phyloP scores from a whole-genome alignment of 2,888 invertebrate genomes.

The Drosophila demipolita region DNA sequence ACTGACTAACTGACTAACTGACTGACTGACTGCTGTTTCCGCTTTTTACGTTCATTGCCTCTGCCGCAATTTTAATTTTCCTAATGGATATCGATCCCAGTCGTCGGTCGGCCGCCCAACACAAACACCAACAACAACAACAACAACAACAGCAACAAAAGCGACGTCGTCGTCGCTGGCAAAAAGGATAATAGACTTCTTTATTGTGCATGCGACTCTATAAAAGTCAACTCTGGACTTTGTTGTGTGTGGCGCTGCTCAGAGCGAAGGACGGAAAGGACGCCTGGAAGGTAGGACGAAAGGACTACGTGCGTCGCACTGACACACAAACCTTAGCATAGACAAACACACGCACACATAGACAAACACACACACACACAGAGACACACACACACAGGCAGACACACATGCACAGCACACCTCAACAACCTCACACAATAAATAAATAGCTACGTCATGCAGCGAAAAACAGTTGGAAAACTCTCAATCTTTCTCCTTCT shows the following conservation, averaged over 20 bases:
- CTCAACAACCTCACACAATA: slow-evolving; percentile 71
- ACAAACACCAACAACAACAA: slow-evolving; percentile 50
- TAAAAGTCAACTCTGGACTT: slow-evolving; percentile 84
- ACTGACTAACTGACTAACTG: slow-evolving; percentile 34
- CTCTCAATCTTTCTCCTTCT: not conserved
- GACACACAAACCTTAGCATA: slow-evolving; percentile 52
- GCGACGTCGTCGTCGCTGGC: slow-evolving; percentile 54
- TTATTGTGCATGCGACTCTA: slow-evolving; percentile 84
- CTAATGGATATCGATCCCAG: slow-evolving; percentile 86
- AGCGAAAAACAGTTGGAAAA: slow-evolving; percentile 61
- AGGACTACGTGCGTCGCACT: slow-evolving; percentile 40
- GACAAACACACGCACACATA: slow-evolving; percentile 44
- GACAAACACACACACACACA: slow-evolving; percentile 24
- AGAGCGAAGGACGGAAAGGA: slow-evolving; percentile 22
- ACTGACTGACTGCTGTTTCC: slow-evolving; percentile 71
- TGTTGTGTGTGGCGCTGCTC: slow-evolving; percentile 69
- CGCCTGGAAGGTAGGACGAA: slow-evolving; percentile 1
- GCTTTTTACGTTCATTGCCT: slow-evolving; percentile 84
- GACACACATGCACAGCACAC: slow-evolving; percentile 45
- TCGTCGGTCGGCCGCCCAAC: slow-evolving; percentile 60
- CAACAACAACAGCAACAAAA: slow-evolving; percentile 29
- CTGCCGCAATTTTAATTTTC: slow-evolving; percentile 86
- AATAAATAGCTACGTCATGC: slow-evolving; percentile 76
- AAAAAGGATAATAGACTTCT: slow-evolving; percentile 84
- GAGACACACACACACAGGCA: slow-evolving; percentile 35